A percentile compares a stretch with the other conserved stretches of the same genome.
Conservation (phyloP, 2,797 vertebrate genomes). For the Poliocrania exsul region DNA sequence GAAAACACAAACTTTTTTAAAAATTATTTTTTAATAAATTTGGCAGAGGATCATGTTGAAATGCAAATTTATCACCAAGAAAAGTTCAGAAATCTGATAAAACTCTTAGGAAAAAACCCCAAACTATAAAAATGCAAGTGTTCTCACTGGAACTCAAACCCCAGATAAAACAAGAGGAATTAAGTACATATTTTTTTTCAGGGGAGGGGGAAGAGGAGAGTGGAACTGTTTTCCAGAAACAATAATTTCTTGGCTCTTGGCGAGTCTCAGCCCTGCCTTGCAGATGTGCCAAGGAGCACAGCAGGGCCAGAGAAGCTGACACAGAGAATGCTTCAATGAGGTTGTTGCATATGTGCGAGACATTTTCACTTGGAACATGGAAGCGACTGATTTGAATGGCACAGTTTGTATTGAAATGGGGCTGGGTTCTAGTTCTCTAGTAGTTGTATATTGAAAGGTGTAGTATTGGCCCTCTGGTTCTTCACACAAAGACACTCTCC, state of each 20-base stretch:
- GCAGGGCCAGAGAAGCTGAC: not conserved
- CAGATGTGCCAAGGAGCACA: not conserved
- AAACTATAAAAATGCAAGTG: slow-evolving; percentile 23
- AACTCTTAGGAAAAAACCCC: slow-evolving; percentile 1
- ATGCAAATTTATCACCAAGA: slow-evolving; percentile 43
- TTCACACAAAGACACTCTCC: not conserved
- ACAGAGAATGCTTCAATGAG: not conserved
- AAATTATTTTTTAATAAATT: slow-evolving; percentile 60
- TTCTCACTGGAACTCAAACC: slow-evolving; percentile 14
- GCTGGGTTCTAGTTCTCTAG: slow-evolving; percentile 6
- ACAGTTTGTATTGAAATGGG: slow-evolving; percentile 50
- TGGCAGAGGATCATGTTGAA: slow-evolving; percentile 64
- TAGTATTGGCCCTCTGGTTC: slow-evolving; percentile 62
- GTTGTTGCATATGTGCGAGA: slow-evolving; percentile 11
- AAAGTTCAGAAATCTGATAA: slow-evolving; percentile 41
- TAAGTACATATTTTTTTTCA: not conserved
- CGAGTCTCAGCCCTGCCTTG: not conserved
- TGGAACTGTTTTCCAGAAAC: slow-evolving; percentile 1
- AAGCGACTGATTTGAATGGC: slow-evolving; percentile 73
- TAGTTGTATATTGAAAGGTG: slow-evolving; percentile 28
- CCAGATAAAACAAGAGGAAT: not conserved
- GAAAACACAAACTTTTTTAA: slow-evolving; percentile 35
- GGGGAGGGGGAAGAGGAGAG: not conserved
- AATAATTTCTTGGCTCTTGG: not conserved
- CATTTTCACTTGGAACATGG: slow-evolving; percentile 37